Conservation (phyloP, 2,113 vertebrate species). For the Peromyscus leucopus region DNA sequence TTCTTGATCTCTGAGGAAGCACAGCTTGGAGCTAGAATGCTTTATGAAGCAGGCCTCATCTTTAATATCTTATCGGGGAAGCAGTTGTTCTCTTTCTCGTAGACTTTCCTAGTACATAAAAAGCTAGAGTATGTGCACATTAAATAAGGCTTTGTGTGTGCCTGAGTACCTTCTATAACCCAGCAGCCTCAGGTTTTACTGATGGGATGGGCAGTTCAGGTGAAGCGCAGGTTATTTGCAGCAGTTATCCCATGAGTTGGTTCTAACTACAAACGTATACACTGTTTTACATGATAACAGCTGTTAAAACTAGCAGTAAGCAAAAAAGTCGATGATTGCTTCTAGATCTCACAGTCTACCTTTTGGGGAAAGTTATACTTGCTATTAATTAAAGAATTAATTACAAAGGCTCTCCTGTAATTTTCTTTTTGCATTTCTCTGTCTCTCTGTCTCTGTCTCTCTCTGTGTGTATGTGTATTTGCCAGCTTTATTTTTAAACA, state of each 20-base stretch:
- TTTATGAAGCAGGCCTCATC: background rate
- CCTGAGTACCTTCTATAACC: background rate
- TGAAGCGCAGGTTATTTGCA: constrained; percentile 45
- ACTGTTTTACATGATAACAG: background rate
- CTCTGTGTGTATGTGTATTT: background rate
- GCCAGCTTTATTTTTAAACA: constrained; percentile 57
- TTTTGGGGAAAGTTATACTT: constrained; percentile 47
- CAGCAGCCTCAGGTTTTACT: constrained; percentile 26
- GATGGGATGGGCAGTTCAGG: background rate
- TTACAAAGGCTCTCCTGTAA: constrained; percentile 51
- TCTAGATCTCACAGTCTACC: constrained; percentile 44
- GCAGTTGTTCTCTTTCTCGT: constrained; percentile 47
- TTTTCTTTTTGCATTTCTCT: constrained; percentile 17
- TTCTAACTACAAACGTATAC: constrained; percentile 46
- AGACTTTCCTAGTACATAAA: constrained; percentile 18
- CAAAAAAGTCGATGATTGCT: constrained; percentile 24
- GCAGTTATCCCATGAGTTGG: constrained; percentile 40
- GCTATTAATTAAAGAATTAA: constrained; percentile 49
- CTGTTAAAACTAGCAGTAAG: constrained; percentile 32
- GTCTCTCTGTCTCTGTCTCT: too few species aligned
- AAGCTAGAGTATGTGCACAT: constrained; percentile 1
- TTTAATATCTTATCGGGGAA: constrained; percentile 63
- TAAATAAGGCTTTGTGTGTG: constrained; percentile 15
- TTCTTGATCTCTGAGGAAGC: background rate
- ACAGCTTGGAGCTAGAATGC: constrained; percentile 16